Conservation (phyloP, 2,113 vertebrate species). For the Holacanthus passer region DNA sequence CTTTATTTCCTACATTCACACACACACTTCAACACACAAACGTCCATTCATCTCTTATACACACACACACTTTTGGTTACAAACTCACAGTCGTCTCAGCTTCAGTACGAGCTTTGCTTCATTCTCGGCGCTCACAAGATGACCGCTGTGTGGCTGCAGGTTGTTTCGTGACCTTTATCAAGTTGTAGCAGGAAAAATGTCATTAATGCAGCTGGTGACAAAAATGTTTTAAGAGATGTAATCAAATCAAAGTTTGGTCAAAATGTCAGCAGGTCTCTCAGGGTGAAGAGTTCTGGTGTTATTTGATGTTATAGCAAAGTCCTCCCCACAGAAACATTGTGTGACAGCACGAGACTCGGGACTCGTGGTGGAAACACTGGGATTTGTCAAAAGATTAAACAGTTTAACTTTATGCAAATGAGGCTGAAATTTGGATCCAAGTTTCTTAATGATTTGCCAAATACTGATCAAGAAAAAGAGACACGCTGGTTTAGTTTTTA, state of each 20-base stretch:
- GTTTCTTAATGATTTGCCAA: not conserved
- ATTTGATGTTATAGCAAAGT: too few species aligned
- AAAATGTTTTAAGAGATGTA: not conserved
- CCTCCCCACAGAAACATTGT: too few species aligned
- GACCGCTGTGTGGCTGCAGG: not conserved
- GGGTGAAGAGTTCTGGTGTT: not conserved
- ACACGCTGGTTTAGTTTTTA: not conserved
- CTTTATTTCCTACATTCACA: slow-evolving; percentile 38
- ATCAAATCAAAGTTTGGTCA: not conserved
- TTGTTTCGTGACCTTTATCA: slow-evolving; percentile 16
- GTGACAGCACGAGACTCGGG: not conserved
- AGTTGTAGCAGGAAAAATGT: not conserved
- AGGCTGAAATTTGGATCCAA: not conserved
- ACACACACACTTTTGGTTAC: not conserved
- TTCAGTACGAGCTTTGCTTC: slow-evolving; percentile 3
- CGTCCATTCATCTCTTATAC: slow-evolving; percentile 5
- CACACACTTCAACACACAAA: slow-evolving; percentile 27
- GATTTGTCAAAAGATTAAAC: not conserved
- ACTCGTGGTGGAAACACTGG: not conserved
- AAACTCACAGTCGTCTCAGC: not conserved
- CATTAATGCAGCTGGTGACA: not conserved
- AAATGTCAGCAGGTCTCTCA: not conserved
- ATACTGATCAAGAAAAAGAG: not conserved
- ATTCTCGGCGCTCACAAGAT: not conserved
- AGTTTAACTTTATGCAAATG: not conserved